Base-by-base conservation (phyloP, 2,797 vertebrate genomes). In the Eupleurogrammus muticus region DNA sequence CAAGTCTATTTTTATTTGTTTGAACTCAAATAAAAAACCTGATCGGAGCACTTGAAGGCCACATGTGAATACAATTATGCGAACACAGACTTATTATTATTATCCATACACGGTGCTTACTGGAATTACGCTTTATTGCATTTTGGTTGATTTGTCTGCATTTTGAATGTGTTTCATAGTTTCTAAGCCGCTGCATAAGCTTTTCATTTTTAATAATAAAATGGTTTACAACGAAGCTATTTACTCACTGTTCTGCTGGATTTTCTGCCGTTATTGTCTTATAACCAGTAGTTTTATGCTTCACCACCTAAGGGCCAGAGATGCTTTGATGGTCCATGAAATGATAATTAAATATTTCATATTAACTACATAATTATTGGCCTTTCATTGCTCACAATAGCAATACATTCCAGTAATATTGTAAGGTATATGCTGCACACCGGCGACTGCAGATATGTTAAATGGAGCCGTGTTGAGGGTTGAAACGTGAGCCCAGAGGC, bases 401-500 rank as follows among this genome's bases (percentile, higher is more conserved):
- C 12, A 70, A 6, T 17, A 28, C 9, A 48, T 28, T 44, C 32
- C 5, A 53, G 8, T 21, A 13, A 48, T 23, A n/a, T 20, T 13
- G 55, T 13, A 44, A 5, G 7, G 2, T n/a, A 13, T 65, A 44
- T 67, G 56, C 36, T 70, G 48, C 20, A 46, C 0, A n/a, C 24
- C 59, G 24, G 35, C 14, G 44, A 52, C 20, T 28, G 38, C 32
- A n/a, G 20, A 55, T 19, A 38, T 24, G 17, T 11, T 36, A 2
- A 46, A 16, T 46, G 28, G 59, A 57, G 9, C 14, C 16, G 40
- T 7, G 5, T 44, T n/a, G 16, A 56, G 20, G 32, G 65, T 38
- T 11, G 23, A 60, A 67, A 46, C 61, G 23, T 23, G 62, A 57
- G 24, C 32, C 32, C 28, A 17, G 57, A 70, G 87, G 86, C 76